Conservation (phyloP, 2,113 vertebrate species). For the Meriones unguiculatus region DNA sequence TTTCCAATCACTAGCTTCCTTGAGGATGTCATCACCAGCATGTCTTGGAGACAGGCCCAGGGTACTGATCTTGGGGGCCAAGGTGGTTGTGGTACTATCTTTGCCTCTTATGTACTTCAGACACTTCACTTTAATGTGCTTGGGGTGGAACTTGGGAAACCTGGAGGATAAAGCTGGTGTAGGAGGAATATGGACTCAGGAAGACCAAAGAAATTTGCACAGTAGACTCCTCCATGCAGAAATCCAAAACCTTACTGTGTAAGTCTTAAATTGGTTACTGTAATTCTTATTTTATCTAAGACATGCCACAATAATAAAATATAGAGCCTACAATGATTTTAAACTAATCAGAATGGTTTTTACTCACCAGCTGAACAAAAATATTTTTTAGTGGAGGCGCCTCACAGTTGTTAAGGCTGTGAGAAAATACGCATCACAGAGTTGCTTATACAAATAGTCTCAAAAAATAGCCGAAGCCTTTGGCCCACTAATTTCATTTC, state of each 20-base stretch:
- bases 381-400: not conserved
- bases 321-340: not conserved
- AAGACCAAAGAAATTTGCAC: not conserved
- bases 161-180: not conserved
- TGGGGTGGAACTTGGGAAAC: not conserved
- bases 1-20: not conserved
- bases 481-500: conserved; percentile 18
- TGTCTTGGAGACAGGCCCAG: not conserved
- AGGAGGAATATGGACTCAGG: not conserved
- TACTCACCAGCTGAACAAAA: not conserved
- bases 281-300: not conserved
- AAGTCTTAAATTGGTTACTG: not conserved
- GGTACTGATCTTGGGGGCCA: not conserved
- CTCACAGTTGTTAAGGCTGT: not conserved
- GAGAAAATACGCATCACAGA: not conserved
- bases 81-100: no score
- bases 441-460: not conserved
- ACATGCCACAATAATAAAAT: not conserved
- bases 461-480: not conserved
- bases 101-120: not conserved
- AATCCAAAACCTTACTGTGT: not conserved
- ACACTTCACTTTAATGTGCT: not conserved
- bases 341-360: not conserved
- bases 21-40: not conserved
- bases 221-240: not conserved